Evolutionary conservation across 2,113 vertebrate genomes (phyloP).

Genomic region (Oreochromis tanganicae): DNA sequence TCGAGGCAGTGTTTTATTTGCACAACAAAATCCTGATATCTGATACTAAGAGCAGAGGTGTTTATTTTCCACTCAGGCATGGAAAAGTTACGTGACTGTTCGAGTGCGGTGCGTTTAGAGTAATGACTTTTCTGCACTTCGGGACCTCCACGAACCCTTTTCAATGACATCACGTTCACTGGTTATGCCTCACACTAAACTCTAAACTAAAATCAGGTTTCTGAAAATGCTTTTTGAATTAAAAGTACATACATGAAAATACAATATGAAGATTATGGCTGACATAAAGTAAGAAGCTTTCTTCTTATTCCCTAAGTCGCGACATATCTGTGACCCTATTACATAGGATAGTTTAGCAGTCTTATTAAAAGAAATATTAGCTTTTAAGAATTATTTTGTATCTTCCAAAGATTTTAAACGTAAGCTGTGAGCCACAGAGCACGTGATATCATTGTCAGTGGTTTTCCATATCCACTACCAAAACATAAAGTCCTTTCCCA

Average conservation of each 20-base stretch:
- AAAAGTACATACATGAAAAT: constrained; percentile 1
- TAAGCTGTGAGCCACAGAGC: not conserved
- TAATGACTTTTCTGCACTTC: constrained; percentile 27
- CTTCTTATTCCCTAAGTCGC: not conserved
- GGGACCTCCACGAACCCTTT: constrained; percentile 14
- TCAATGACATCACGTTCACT: constrained; percentile 3
- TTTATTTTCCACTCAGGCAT: constrained; percentile 24
- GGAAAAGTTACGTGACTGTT: constrained; percentile 18
- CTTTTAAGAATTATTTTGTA: not conserved
- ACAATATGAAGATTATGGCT: not conserved
- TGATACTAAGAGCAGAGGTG: not conserved
- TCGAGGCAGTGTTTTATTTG: not conserved
- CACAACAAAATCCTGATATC: not conserved
- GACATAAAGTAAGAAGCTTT: constrained; percentile 7
- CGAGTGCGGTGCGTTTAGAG: not conserved
- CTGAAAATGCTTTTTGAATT: constrained; percentile 7
- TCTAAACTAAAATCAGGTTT: not conserved
- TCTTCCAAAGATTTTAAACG: not conserved
- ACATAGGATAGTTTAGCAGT: not conserved
- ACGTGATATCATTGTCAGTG: not conserved
- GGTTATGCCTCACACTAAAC: not conserved
- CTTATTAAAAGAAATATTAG: not conserved
- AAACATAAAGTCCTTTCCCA: constrained; percentile 13
- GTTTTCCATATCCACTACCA: not conserved
- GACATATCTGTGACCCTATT: not conserved